These are phyloP conservation scores for Sterrhoptilus dennistouni DNA, from an alignment of 2,113 vertebrate genomes.

Conservation along the genomic window DNA sequence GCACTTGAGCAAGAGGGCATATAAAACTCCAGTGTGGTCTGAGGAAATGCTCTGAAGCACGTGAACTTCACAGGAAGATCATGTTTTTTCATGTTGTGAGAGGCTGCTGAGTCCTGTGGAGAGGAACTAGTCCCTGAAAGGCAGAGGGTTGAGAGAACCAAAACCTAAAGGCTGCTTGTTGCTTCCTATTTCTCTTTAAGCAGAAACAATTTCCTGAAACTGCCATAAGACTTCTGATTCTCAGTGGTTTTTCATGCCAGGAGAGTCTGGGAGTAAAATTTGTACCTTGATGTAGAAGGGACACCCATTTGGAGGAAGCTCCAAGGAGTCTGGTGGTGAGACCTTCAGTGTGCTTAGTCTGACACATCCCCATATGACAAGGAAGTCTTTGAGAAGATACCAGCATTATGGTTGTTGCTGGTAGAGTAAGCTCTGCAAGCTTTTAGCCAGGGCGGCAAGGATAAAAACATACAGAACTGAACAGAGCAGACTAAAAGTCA, in stretches of 20 bases:
- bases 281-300: neutral
- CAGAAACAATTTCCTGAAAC: neutral
- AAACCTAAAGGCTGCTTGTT: neutral
- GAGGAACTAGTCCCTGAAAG: conserved; percentile 15
- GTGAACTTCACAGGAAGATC: neutral
- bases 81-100: neutral
- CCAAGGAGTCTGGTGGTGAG: neutral
- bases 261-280: neutral
- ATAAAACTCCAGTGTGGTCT: neutral
- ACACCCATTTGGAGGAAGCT: neutral
- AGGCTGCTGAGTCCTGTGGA: neutral
- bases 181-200: neutral
- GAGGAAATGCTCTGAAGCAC: neutral
- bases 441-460: neutral
- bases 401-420: neutral
- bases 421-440: neutral
- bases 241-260: neutral
- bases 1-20: neutral
- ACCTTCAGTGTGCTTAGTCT: neutral
- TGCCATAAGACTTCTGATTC: neutral
- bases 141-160: conserved; percentile 5
- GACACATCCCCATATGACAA: neutral
- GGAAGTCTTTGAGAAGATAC: neutral
- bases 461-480: neutral
- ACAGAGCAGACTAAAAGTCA: neutral